A percentile compares a stretch with the other conserved stretches of the same genome.
phyloP scores from a whole-genome alignment of 2,797 vertebrate species.

The Tinamus major region DNA sequence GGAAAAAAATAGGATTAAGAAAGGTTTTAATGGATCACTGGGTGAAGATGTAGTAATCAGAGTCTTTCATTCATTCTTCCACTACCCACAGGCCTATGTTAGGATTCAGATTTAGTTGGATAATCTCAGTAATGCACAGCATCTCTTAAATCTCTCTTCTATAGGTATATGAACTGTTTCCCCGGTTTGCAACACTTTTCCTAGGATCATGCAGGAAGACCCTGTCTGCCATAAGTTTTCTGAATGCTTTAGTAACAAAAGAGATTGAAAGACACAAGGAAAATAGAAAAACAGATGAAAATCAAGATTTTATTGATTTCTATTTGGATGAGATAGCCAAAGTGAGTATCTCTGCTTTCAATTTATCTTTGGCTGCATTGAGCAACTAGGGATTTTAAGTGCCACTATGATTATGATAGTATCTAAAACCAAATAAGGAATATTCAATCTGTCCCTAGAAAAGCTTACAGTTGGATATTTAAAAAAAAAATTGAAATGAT shows the following conservation, averaged over 20 bases:
- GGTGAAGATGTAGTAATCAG: not conserved
- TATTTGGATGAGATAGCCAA: slow-evolving; percentile 64
- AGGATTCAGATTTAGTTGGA: not conserved
- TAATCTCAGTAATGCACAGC: not conserved
- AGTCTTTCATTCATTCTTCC: not conserved
- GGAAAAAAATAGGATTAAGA: not conserved
- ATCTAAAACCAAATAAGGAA: not conserved
- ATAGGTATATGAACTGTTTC: not conserved
- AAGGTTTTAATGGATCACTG: not conserved
- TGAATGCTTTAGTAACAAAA: not conserved
- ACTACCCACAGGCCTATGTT: not conserved
- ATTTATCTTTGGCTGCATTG: not conserved
- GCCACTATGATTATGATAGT: not conserved
- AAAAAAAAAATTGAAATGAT: not conserved
- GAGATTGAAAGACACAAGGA: slow-evolving; percentile 47
- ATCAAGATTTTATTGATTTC: slow-evolving; percentile 44
- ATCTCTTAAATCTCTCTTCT: not conserved
- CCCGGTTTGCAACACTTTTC: not conserved
- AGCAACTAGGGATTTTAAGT: not conserved
- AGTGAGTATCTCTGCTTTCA: slow-evolving; percentile 37
- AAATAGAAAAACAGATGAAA: not conserved
- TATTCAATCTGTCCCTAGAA: not conserved
- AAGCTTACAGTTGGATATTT: not conserved
- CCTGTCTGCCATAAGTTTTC: accelerated
- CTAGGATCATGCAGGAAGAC: not conserved